Base-by-base conservation (phyloP, 2,113 vertebrate genomes). In the Bettongia penicillata region DNA sequence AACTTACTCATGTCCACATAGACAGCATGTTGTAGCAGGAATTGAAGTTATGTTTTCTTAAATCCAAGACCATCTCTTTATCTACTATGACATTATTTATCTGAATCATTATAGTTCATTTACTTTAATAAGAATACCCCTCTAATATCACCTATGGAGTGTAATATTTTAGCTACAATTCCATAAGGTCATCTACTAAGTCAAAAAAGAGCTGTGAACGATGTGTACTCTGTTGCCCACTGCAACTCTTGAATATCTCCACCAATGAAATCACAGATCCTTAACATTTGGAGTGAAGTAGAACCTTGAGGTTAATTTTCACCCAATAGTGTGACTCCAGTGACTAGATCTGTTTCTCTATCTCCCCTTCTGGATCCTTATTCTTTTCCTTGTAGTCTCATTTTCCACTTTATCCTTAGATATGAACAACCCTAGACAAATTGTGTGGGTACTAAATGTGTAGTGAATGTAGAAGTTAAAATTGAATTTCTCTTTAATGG, bases 401-500 rank as follows among this genome's bases (percentile, higher is more conserved):
- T 5, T 37, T 31, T 37, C 31, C 31, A 68, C 68, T 77, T 43
- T 22, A 77, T 43, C 68, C 16, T 43, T n/a, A 4, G n/a, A 77
- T 77, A 22, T 77, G 37, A 77, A n/a, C 37, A 77, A 77, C 84
- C 48, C 3, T 93, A 23, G 9, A 28, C 53, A 91, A 68, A 22
- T 53, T 57, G 2, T 57, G 93, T 95, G 11, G 25, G 24, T 68
- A 68, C 3, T 31, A 90, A 77, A 0, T 55, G 24, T 55, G 3
- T 37, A 77, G 92, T 14, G 28, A 93, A 96, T 93, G 95, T 96
- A 97, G 91, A 96, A 94, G 26, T 53, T 94, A 92, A 91, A 89
- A 96, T 48, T 91, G 53, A 93, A 14, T 91, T 96, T 96, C 43
- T 51, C 96, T 50, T 97, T 96, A 98, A 98, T 94, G 47, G 57